These are phyloP conservation scores for Saccopteryx leptura DNA, from an alignment of 2,113 vertebrate genomes.

Conservation along the genomic window DNA sequence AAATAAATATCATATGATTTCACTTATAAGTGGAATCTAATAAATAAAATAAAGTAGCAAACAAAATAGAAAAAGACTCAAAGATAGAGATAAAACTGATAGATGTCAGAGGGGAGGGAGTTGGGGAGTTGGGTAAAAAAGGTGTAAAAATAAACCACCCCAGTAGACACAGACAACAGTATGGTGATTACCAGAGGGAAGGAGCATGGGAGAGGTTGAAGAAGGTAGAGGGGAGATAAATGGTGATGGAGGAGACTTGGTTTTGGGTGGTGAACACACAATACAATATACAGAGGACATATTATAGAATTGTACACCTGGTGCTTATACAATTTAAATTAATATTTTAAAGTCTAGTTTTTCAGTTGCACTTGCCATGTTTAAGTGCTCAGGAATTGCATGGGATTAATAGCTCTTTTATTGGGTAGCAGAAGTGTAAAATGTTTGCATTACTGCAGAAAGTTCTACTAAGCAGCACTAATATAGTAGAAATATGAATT, in stretches of 20 bases:
- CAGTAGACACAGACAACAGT: too few relatives aligned
- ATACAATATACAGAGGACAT: not conserved
- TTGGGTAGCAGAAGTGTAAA: not conserved
- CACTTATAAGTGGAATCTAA: not conserved
- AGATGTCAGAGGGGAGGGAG: not conserved
- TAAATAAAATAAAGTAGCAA: not conserved
- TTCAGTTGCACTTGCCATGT: not conserved
- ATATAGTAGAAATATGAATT: slow-evolving; percentile 1
- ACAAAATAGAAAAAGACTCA: not conserved
- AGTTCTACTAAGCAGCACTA: not conserved
- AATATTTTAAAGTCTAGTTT: not conserved
- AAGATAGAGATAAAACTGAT: not conserved
- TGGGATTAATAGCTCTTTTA: not conserved
- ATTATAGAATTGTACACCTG: not conserved
- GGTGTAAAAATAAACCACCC: too few relatives aligned
- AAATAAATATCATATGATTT: not conserved
- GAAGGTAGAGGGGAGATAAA: not conserved
- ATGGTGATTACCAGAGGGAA: too few relatives aligned
- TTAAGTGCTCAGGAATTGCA: not conserved
- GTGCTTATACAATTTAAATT: not conserved
- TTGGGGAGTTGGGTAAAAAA: not conserved
- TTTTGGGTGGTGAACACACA: not conserved
- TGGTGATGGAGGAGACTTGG: not conserved
- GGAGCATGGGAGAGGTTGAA: not conserved
- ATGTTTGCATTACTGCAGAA: not conserved